These are phyloP conservation scores for Noctua comes DNA, from an alignment of 2,888 invertebrate species.

Conservation along the genomic window DNA sequence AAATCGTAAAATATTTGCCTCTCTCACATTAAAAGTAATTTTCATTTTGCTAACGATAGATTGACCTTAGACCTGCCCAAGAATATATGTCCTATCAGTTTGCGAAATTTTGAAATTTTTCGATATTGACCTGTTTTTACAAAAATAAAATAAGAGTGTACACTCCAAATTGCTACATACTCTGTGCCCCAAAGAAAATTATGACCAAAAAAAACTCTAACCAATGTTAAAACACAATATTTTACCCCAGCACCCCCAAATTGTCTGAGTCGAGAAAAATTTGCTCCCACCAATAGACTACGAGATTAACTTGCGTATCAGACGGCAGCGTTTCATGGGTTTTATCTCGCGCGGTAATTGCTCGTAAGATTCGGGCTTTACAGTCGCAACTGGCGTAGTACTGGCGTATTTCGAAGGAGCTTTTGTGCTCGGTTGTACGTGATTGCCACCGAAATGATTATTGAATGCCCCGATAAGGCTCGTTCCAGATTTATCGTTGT, in stretches of 20 bases:
- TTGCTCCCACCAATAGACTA: constrained; percentile 69
- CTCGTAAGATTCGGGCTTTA: constrained; percentile 83
- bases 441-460: constrained; percentile 76
- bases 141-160: constrained; percentile 14
- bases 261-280: constrained; percentile 69
- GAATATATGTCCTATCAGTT: background rate
- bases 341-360: constrained; percentile 84
- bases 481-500: constrained; percentile 64
- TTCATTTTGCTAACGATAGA: background rate
- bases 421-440: constrained; percentile 78
- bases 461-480: constrained; percentile 74
- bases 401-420: constrained; percentile 72
- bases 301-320: constrained; percentile 74
- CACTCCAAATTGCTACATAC: constrained; percentile 10
- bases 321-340: constrained; percentile 79
- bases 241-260: constrained; percentile 53
- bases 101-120: background rate
- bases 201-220: constrained; percentile 29
- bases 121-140: background rate
- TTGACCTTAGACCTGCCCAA: background rate
- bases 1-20: constrained; percentile 1
- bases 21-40: background rate
- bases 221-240: constrained; percentile 55
- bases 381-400: constrained; percentile 63
- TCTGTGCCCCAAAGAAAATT: constrained; percentile 20